phyloP scores from a whole-genome alignment of 2,113 vertebrate genomes.

The Eptesicus fuscus region DNA sequence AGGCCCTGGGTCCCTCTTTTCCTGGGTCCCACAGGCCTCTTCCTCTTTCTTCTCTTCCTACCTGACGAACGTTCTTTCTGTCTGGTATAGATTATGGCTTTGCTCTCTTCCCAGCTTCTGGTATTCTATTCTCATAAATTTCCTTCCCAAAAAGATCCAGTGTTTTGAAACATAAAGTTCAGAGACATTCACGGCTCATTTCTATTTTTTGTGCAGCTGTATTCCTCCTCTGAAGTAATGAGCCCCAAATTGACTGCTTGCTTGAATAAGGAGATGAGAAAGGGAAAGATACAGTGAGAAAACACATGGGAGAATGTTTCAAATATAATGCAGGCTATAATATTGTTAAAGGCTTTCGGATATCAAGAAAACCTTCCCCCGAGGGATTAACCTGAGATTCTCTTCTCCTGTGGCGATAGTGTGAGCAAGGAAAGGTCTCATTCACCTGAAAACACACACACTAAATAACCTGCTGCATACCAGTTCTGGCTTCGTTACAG shows the following conservation, averaged over 20 bases:
- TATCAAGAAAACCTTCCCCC: neutral
- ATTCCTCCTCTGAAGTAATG: neutral
- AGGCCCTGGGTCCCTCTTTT: neutral
- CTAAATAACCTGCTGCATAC: neutral
- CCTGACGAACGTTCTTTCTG: neutral
- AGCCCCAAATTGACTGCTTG: neutral
- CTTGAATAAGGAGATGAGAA: neutral
- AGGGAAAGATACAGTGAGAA: neutral
- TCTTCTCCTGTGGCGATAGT: neutral
- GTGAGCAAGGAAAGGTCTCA: neutral
- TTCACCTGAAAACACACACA: neutral
- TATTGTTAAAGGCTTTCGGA: neutral
- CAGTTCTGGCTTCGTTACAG: neutral
- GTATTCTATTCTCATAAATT: neutral
- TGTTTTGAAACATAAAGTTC: conserved; percentile 23
- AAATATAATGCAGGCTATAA: neutral
- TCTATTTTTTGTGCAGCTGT: neutral
- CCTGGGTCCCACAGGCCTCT: neutral
- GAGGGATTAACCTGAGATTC: neutral
- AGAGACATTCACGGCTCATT: neutral
- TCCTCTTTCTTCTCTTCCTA: neutral
- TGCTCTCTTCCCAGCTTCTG: neutral
- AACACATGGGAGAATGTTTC: neutral
- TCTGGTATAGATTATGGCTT: neutral
- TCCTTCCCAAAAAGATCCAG: neutral